phyloP scores from a whole-genome alignment of 2,888 invertebrate genomes.

The Odontomyia ornata region DNA sequence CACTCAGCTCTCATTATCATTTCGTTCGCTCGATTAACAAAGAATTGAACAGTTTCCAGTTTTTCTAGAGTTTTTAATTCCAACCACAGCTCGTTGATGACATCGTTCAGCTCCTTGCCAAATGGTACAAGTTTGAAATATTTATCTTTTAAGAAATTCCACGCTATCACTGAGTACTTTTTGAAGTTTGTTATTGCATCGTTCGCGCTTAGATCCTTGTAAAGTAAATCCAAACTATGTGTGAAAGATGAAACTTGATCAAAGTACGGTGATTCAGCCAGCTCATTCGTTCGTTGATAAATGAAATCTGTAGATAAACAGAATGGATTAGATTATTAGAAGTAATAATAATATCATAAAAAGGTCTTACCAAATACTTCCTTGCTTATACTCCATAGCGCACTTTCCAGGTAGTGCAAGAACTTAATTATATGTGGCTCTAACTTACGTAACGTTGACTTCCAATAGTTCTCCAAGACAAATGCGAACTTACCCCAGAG shows the following conservation, averaged over 20 bases:
- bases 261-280: slow-evolving; percentile 83
- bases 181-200: slow-evolving; percentile 81
- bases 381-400: slow-evolving; percentile 77
- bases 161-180: slow-evolving; percentile 76
- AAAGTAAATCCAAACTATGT: slow-evolving; percentile 81
- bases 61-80: slow-evolving; percentile 71
- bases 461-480: slow-evolving; percentile 76
- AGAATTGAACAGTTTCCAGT: slow-evolving; percentile 69
- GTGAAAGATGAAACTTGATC: slow-evolving; percentile 81
- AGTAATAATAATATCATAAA: background rate
- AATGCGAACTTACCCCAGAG: slow-evolving; percentile 76
- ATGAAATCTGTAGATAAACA: slow-evolving; percentile 72
- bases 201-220: slow-evolving; percentile 79
- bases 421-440: slow-evolving; percentile 82
- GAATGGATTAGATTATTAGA: background rate
- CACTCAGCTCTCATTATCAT: slow-evolving; percentile 72
- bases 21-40: slow-evolving; percentile 69
- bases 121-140: slow-evolving; percentile 75
- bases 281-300: slow-evolving; percentile 79
- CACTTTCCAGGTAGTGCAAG: slow-evolving; percentile 78
- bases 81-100: slow-evolving; percentile 70
- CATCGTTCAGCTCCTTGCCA: slow-evolving; percentile 72
- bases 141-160: slow-evolving; percentile 74
- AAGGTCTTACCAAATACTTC: slow-evolving; percentile 69
- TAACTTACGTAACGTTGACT: slow-evolving; percentile 74